Conservation (phyloP, 30 jellyfish, hydroid and myxozoan species). For the Nemopilema nomurai region DNA sequence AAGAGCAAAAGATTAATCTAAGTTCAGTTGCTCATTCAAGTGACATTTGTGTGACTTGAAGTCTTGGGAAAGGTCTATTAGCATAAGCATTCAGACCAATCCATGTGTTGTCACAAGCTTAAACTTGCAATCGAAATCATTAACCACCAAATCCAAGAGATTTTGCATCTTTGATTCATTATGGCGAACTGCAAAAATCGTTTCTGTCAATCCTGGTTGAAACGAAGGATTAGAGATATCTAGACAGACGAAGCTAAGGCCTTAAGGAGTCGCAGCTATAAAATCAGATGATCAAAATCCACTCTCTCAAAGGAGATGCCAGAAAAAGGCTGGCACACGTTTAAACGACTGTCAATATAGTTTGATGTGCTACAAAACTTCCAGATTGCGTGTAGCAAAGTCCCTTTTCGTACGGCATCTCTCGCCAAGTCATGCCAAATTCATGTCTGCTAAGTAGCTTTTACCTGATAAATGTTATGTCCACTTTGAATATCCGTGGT, state of each 20-base stretch:
- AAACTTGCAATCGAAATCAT: background rate
- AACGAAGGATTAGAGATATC: background rate
- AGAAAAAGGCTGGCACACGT: no score
- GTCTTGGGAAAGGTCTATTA: background rate
- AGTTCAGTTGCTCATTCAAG: background rate
- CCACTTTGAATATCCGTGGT: no score
- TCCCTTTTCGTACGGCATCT: no score
- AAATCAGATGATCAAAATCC: no score
- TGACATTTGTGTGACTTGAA: background rate
- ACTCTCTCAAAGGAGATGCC: no score
- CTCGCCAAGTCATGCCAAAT: no score
- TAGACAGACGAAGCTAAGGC: background rate
- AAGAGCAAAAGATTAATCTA: background rate
- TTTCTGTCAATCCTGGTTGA: background rate
- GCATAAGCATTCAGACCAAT: background rate
- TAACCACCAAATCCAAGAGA: background rate
- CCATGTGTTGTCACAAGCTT: background rate
- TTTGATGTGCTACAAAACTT: no score
- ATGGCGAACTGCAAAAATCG: background rate
- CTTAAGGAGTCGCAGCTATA: no score
- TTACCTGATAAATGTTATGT: no score
- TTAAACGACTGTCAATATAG: no score
- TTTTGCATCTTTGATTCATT: background rate
- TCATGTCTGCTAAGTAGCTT: no score
- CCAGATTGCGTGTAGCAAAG: no score